phyloP scores from a whole-genome alignment of 53 echinoderm and acorn worm genomes.

The Apostichopus leukothele region DNA sequence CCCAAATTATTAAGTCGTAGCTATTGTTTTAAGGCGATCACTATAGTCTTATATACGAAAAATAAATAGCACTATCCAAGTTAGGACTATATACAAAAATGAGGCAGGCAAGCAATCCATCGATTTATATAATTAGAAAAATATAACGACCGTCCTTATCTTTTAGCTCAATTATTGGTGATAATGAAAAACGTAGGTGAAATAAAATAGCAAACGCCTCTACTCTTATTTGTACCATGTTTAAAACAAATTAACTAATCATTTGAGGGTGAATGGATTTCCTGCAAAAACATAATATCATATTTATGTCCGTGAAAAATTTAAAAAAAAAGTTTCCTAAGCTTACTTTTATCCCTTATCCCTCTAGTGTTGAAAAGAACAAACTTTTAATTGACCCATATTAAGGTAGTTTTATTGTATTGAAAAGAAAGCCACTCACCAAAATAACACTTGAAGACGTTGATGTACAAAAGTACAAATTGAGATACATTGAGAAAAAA shows the following conservation, averaged over 20 bases:
- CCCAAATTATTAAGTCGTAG: neutral
- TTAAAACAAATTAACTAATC: neutral
- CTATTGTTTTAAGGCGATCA: neutral
- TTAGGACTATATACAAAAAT: neutral
- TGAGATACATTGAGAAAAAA: slow-evolving; percentile 8
- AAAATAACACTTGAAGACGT: neutral
- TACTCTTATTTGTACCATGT: neutral
- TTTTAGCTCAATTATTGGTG: neutral
- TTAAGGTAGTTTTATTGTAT: neutral
- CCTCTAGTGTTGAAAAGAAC: neutral
- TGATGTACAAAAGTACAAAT: neutral
- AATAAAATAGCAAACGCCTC: neutral
- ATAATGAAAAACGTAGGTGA: slow-evolving; percentile 1
- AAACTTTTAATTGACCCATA: neutral
- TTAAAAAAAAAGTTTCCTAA: neutral
- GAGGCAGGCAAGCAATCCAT: neutral
- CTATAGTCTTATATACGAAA: neutral
- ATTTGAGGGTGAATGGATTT: neutral
- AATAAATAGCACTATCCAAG: neutral
- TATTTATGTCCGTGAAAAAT: neutral
- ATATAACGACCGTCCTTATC: neutral
- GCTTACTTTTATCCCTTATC: neutral
- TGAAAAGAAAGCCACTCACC: neutral
- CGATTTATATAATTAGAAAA: neutral
- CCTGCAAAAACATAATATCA: neutral